Percentiles rank a stretch among this genome's conserved stretches.
Evolutionary conservation across 1,140 invertebrate genomes (phyloP).

Genomic region (Leguminivora glycinivorella): DNA sequence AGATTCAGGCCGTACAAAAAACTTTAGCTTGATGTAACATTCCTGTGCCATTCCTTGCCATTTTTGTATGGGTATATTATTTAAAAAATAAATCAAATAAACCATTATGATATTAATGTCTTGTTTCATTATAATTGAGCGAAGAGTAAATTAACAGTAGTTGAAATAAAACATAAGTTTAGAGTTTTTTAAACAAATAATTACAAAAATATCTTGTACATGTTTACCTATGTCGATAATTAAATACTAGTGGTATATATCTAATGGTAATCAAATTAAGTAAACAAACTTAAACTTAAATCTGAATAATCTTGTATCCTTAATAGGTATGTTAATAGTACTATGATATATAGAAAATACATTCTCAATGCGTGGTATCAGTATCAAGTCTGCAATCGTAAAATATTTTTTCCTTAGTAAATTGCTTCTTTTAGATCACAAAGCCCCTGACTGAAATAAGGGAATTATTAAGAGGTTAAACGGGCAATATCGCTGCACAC

Average conservation of each 20-base stretch:
- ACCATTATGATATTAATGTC: slow-evolving; percentile 1
- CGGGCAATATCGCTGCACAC: no score
- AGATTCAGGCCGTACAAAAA: no score
- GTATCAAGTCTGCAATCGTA: neutral
- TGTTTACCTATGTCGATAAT: slow-evolving; percentile 7
- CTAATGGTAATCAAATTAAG: slow-evolving; percentile 27
- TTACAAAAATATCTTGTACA: slow-evolving; percentile 27
- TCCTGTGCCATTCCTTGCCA: slow-evolving; percentile 19
- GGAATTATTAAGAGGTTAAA: no score
- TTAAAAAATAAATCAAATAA: slow-evolving; percentile 7
- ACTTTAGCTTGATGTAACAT: neutral
- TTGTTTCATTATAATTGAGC: slow-evolving; percentile 17
- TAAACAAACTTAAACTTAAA: slow-evolving; percentile 3
- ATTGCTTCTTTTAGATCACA: neutral
- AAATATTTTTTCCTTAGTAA: neutral
- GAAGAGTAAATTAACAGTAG: neutral
- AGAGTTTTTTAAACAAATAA: slow-evolving; percentile 26
- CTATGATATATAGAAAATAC: neutral
- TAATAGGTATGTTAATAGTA: neutral
- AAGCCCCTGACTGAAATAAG: neutral
- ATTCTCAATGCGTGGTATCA: neutral
- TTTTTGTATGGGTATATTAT: slow-evolving; percentile 6
- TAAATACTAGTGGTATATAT: slow-evolving; percentile 16
- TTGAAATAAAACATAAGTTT: slow-evolving; percentile 10
- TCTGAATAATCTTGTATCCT: slow-evolving; percentile 9